Evolutionary conservation across 2,888 invertebrate species (phyloP).

Genomic region (Diaperis boleti): DNA sequence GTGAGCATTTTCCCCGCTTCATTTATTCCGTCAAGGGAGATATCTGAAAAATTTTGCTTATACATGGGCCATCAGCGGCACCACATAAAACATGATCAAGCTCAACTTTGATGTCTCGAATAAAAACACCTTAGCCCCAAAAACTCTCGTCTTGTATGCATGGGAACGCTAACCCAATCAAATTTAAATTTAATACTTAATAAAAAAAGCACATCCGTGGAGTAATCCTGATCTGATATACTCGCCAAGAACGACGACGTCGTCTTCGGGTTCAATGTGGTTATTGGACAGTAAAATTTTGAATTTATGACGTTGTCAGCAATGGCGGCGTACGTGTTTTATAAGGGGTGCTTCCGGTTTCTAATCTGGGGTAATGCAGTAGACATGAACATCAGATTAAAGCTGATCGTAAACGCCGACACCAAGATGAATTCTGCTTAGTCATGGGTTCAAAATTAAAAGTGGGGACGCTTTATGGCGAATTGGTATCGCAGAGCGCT

Average conservation of each 20-base stretch:
- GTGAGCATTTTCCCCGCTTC: slow-evolving; percentile 25
- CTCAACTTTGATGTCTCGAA: slow-evolving; percentile 48
- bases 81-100: slow-evolving; percentile 50
- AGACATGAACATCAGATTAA: slow-evolving; percentile 30
- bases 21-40: slow-evolving; percentile 24
- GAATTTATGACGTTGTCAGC: slow-evolving; percentile 40
- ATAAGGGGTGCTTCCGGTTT: slow-evolving; percentile 33
- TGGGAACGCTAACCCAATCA: slow-evolving; percentile 51
- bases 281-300: slow-evolving; percentile 42
- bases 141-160: slow-evolving; percentile 51
- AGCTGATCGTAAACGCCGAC: slow-evolving; percentile 21
- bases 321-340: slow-evolving; percentile 32
- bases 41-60: slow-evolving; percentile 30
- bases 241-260: slow-evolving; percentile 33
- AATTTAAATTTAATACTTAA: slow-evolving; percentile 54
- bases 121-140: slow-evolving; percentile 46
- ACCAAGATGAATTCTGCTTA: slow-evolving; percentile 24
- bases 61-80: slow-evolving; percentile 30
- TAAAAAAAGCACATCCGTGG: slow-evolving; percentile 48
- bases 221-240: slow-evolving; percentile 25
- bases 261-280: slow-evolving; percentile 33
- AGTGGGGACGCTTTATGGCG: slow-evolving; percentile 7
- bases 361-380: slow-evolving; percentile 38
- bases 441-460: slow-evolving; percentile 25
- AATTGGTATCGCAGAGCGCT: background rate